A percentile compares a stretch with the other conserved stretches of the same genome.
Conservation (phyloP, 2,113 vertebrate genomes). For the Microcebus murinus region DNA sequence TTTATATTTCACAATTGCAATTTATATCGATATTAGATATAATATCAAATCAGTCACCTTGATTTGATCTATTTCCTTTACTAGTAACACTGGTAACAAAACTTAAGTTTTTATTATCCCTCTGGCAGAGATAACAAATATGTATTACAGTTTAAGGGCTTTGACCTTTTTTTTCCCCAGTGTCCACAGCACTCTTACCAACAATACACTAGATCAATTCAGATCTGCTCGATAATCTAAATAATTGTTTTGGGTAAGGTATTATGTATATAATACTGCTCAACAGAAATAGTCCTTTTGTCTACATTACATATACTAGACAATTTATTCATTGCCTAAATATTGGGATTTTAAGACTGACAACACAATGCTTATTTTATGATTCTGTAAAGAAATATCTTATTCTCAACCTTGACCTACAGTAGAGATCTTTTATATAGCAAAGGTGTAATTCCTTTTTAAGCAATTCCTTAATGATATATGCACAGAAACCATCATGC, state of each 20-base stretch:
- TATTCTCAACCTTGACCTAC: constrained; percentile 59
- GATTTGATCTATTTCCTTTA: background rate
- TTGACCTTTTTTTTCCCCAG: background rate
- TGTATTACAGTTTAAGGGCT: background rate
- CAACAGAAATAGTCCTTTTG: constrained; percentile 51
- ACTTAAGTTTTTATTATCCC: background rate
- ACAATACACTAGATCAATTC: background rate
- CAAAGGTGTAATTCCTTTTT: constrained; percentile 60
- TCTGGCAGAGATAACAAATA: background rate
- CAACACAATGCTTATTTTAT: constrained; percentile 43
- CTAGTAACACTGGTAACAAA: background rate
- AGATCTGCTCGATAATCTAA: constrained; percentile 6
- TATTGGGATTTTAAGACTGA: constrained; percentile 53
- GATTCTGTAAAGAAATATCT: constrained; percentile 59
- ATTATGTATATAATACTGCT: background rate
- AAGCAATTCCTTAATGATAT: constrained; percentile 66
- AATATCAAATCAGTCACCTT: background rate
- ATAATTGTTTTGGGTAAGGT: constrained; percentile 46
- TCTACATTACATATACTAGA: constrained; percentile 43
- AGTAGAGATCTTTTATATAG: constrained; percentile 64
- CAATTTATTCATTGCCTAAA: constrained; percentile 30
- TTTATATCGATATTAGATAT: background rate
- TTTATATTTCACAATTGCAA: background rate
- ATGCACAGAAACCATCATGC: constrained; percentile 12
- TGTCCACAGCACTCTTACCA: background rate